These are phyloP conservation scores for Saccostrea glomerata DNA, from an alignment of 1,140 invertebrate species.

Conservation along the genomic window DNA sequence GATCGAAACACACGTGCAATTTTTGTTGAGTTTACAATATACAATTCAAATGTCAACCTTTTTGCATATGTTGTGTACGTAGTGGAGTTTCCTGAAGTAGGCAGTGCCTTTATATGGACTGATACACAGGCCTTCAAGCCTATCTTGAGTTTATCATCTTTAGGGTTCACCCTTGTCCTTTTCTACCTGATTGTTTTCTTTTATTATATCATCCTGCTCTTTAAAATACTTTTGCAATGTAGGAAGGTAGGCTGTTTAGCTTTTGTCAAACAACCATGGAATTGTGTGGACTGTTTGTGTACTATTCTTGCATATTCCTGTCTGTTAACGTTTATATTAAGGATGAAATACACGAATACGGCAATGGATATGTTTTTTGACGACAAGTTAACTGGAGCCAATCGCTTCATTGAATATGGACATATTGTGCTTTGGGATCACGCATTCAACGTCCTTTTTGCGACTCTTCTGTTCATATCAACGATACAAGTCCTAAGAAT, in stretches of 20 bases:
- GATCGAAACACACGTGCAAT: conserved; percentile 80
- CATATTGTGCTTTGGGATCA: too few species aligned
- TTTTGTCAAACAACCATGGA: conserved; percentile 75
- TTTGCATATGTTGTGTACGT: conserved; percentile 56
- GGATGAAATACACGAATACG: conserved; percentile 51
- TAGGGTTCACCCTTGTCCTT: conserved; percentile 59
- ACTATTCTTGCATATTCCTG: conserved; percentile 68
- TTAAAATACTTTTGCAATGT: conserved; percentile 51
- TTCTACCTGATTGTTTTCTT: conserved; percentile 62
- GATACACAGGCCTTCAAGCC: conserved; percentile 57
- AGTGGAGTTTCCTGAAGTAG: conserved; percentile 79
- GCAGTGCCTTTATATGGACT: conserved; percentile 63
- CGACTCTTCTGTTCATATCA: conserved; percentile 57
- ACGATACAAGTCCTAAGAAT: conserved; percentile 56
- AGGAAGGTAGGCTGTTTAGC: conserved; percentile 62
- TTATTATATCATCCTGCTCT: conserved; percentile 54
- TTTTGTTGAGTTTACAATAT: conserved; percentile 80
- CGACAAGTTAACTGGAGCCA: neutral
- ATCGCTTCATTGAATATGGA: too few species aligned
- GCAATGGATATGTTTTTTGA: conserved; percentile 44
- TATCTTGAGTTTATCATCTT: conserved; percentile 56
- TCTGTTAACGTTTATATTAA: conserved; percentile 71
- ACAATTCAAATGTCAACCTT: conserved; percentile 77
- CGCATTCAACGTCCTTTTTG: conserved; percentile 45
- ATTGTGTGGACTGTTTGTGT: conserved; percentile 75